phyloP scores from a whole-genome alignment of 2,113 vertebrate species.

The Apodemus speciosus region DNA sequence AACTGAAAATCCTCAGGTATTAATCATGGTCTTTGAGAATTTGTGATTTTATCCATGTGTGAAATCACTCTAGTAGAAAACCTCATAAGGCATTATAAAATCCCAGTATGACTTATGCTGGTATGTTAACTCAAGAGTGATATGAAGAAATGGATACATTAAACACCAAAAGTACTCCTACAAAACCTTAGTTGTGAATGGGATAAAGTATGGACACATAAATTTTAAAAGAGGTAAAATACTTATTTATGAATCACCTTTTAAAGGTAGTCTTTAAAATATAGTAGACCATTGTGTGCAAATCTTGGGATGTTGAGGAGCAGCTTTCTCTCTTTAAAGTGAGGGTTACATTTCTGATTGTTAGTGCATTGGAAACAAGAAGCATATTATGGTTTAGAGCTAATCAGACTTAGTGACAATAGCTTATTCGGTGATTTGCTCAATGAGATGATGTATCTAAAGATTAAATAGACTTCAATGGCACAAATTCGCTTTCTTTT shows the following conservation, averaged over 20 bases:
- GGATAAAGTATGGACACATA: neutral
- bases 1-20: neutral
- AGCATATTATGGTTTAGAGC: neutral
- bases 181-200: neutral
- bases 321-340: neutral
- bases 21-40: neutral
- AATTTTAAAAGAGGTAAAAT: slow-evolving; percentile 11
- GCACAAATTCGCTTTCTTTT: neutral
- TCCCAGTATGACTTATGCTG: neutral
- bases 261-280: slow-evolving; percentile 2
- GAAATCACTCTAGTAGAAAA: neutral
- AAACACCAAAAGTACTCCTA: neutral
- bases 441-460: neutral
- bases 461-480: slow-evolving; percentile 5
- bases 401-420: neutral
- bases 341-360: slow-evolving; percentile 11
- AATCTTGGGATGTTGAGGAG: neutral
- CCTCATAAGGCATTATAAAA: neutral
- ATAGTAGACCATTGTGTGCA: neutral
- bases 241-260: neutral
- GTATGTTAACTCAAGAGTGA: neutral
- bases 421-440: neutral
- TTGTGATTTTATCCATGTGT: slow-evolving; percentile 16
- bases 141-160: slow-evolving; percentile 2
- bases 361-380: neutral